Conservation (phyloP, 2,797 vertebrate species). For the Pterois miles region DNA sequence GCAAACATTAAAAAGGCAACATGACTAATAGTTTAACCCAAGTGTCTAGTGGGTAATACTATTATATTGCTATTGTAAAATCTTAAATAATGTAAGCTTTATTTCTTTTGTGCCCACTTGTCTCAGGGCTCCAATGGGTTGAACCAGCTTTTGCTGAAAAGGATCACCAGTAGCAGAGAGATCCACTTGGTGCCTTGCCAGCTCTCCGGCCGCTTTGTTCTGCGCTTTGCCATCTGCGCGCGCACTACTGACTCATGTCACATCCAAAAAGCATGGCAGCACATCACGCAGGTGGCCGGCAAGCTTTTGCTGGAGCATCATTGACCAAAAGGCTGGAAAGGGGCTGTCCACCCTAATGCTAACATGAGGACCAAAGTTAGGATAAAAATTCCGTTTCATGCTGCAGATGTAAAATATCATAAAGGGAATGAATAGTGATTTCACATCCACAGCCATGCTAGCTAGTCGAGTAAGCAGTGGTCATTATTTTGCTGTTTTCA, state of each 20-base stretch:
- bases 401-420: slow-evolving; percentile 42
- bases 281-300: slow-evolving; percentile 87
- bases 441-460: neutral
- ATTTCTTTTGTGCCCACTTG: neutral
- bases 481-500: neutral
- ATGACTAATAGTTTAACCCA: neutral
- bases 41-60: neutral
- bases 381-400: neutral
- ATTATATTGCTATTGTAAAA: neutral
- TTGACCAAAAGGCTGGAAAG: slow-evolving; percentile 16
- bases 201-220: slow-evolving; percentile 87
- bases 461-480: neutral
- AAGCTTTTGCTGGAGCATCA: slow-evolving; percentile 80
- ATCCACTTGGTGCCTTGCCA: slow-evolving; percentile 95
- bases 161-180: slow-evolving; percentile 85
- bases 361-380: slow-evolving; percentile 42
- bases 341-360: neutral
- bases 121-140: slow-evolving; percentile 89
- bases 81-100: neutral
- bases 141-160: slow-evolving; percentile 90
- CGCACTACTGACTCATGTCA: slow-evolving; percentile 86
- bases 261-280: slow-evolving; percentile 89
- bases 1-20: neutral
- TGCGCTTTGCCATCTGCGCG: slow-evolving; percentile 92
- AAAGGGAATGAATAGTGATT: slow-evolving; percentile 23